Evolutionary conservation across 2,113 vertebrate genomes (phyloP).

Genomic region (Holacanthus passer): DNA sequence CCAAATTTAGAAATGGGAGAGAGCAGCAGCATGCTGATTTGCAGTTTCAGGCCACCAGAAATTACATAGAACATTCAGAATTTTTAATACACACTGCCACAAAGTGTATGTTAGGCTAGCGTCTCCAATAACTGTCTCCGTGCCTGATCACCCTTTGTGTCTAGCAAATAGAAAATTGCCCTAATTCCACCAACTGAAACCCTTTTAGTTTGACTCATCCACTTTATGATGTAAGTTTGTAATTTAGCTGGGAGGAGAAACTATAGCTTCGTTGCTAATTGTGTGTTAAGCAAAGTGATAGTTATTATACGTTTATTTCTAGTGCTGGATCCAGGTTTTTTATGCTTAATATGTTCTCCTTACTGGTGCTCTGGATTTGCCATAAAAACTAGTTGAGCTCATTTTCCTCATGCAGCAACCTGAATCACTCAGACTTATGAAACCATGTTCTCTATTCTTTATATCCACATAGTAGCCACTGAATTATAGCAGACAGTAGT

Average conservation of each 20-base stretch:
- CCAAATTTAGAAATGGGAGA: constrained; percentile 80
- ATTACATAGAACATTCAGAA: constrained; percentile 83
- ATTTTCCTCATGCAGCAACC: constrained; percentile 18
- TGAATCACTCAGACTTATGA: constrained; percentile 4
- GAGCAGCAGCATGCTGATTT: constrained; percentile 82
- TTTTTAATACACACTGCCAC: constrained; percentile 85
- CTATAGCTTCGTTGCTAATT: constrained; percentile 24
- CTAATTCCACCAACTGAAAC: constrained; percentile 59
- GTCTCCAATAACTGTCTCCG: constrained; percentile 83
- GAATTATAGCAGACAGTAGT: not conserved
- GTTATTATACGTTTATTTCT: constrained; percentile 12
- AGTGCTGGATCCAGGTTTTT: constrained; percentile 21
- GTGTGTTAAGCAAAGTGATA: constrained; percentile 12
- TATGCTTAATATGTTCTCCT: constrained; percentile 14
- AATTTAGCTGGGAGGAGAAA: constrained; percentile 22
- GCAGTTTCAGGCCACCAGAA: constrained; percentile 83
- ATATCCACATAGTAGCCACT: not conserved
- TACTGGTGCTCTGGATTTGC: constrained; percentile 7
- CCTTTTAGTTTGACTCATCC: constrained; percentile 54
- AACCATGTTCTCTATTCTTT: not conserved
- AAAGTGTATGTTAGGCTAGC: constrained; percentile 82
- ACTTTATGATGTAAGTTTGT: constrained; percentile 43
- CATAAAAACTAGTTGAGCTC: not conserved
- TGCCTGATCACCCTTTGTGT: constrained; percentile 81
- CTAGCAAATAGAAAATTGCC: constrained; percentile 69